phyloP scores from a whole-genome alignment of 2,797 vertebrate genomes.

The Sebastes nivosus region DNA sequence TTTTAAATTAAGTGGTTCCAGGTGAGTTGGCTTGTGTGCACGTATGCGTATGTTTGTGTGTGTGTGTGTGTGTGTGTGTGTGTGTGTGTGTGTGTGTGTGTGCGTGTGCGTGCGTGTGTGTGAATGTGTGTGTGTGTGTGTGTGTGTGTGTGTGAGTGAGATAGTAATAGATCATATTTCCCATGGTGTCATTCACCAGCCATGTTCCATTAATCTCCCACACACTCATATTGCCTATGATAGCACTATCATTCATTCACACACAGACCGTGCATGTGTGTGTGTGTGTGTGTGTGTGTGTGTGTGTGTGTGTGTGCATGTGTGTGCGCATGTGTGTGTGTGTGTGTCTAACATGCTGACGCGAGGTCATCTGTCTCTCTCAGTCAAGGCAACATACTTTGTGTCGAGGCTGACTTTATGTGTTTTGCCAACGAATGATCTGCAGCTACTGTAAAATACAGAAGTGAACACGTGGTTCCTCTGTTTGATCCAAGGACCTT shows the following conservation, averaged over 20 bases:
- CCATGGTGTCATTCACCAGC: constrained; percentile 63
- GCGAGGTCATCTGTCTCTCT: constrained; percentile 34
- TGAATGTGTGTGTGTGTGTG: background rate
- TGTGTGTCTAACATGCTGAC: constrained; percentile 4
- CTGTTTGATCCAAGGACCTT: background rate
- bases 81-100: background rate
- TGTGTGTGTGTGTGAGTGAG: background rate
- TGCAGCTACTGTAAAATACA: background rate
- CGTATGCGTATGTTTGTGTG: background rate
- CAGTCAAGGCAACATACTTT: background rate
- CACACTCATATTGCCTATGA: constrained; percentile 55
- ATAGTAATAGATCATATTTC: constrained; percentile 67
- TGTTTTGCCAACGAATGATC: background rate
- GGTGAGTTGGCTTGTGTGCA: background rate
- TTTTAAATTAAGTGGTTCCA: background rate
- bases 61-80: background rate
- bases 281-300: background rate
- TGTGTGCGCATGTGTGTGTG: background rate
- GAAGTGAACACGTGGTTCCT: background rate
- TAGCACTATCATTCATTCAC: constrained; percentile 50
- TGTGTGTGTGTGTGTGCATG: background rate
- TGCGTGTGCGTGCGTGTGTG: background rate
- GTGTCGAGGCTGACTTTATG: background rate
- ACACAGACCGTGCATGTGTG: background rate
- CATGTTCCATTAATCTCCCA: constrained; percentile 65